A percentile compares a stretch with the other conserved stretches of the same genome.
Evolutionary conservation across 2,888 invertebrate genomes (phyloP).

Genomic region (Hedychridium roseum): DNA sequence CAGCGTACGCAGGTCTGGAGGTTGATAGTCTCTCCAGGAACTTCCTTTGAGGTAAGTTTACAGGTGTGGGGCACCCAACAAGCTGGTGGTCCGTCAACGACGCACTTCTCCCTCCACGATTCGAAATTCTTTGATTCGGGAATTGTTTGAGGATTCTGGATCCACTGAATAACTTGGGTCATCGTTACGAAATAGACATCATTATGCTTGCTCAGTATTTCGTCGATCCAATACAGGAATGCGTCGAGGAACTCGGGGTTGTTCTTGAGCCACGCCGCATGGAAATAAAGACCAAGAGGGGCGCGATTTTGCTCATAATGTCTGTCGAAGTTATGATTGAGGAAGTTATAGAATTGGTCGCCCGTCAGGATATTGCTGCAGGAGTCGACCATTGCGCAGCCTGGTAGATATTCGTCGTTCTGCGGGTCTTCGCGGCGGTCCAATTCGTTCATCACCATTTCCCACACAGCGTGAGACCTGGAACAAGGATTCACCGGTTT

Average conservation of each 20-base stretch:
- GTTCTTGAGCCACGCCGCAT: slow-evolving; percentile 92
- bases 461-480: slow-evolving; percentile 90
- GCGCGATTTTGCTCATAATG: slow-evolving; percentile 92
- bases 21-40: slow-evolving; percentile 93
- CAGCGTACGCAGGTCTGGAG: slow-evolving; percentile 92
- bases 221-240: slow-evolving; percentile 93
- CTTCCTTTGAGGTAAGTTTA: slow-evolving; percentile 90
- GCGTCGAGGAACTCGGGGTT: slow-evolving; percentile 92
- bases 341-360: slow-evolving; percentile 93
- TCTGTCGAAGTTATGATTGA: slow-evolving; percentile 92
- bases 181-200: slow-evolving; percentile 95
- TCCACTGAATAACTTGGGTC: slow-evolving; percentile 97
- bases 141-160: slow-evolving; percentile 87
- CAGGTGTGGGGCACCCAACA: slow-evolving; percentile 92
- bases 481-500: slow-evolving; percentile 1
- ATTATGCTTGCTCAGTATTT: slow-evolving; percentile 82
- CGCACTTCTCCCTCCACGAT: slow-evolving; percentile 93
- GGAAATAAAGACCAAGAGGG: slow-evolving; percentile 90
- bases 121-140: slow-evolving; percentile 90
- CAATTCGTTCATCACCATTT: slow-evolving; percentile 94
- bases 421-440: slow-evolving; percentile 90
- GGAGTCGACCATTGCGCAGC: slow-evolving; percentile 94
- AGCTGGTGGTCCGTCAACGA: slow-evolving; percentile 82
- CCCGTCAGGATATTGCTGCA: slow-evolving; percentile 92
- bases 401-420: slow-evolving; percentile 88